Evolutionary conservation across 2,797 vertebrate species (phyloP), one percentile per base, ranked within the genome.

Genomic region (Gephyroberyx darwinii): DNA sequence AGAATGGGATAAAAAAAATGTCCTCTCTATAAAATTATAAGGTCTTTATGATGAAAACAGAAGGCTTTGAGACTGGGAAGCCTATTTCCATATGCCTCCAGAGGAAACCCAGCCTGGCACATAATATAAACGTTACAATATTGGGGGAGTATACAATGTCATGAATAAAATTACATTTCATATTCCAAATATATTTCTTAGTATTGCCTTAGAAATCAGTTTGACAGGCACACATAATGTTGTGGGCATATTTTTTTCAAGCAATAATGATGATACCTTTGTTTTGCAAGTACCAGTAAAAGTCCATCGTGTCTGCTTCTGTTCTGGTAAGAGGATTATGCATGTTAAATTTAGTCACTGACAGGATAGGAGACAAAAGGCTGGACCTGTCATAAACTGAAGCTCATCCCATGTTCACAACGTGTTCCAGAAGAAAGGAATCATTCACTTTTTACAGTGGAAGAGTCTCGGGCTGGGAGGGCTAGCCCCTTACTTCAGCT

Each of bases 131-230:
- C 79, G 78, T 81, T 85, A 77, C 75, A 82, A 84, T 79, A 86
- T 50, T 78, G 73, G 79, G 62, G 67, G 74, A 86, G 84, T 84
- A 88, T 76, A 76, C 84, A 82, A 80, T 75, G 73, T 71, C 86
- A 84, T 84, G 84, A 93, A 93, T 90, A 91, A 88, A 92, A 93
- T 92, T 89, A 91, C 65, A 79, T 80, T 90, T 84, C 51, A 63
- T 70, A 68, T 80, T 83, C 78, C 65, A 84, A 88, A 92, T 77
- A 39, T 84, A 87, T 86, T 86, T 71, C 71, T 83, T 72, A 57
- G 65, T 61, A 54, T 63, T 53, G 78, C 60, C 67, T 58, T 74
- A 77, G 78, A 90, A 90, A 90, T 88, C 80, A 76, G 71, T 81
- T 55, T 86, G 89, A 86, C 86, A 88, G 79, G 62, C 69, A 74